Conservation (phyloP, 2,888 invertebrate genomes). For the Xestia xanthographa region DNA sequence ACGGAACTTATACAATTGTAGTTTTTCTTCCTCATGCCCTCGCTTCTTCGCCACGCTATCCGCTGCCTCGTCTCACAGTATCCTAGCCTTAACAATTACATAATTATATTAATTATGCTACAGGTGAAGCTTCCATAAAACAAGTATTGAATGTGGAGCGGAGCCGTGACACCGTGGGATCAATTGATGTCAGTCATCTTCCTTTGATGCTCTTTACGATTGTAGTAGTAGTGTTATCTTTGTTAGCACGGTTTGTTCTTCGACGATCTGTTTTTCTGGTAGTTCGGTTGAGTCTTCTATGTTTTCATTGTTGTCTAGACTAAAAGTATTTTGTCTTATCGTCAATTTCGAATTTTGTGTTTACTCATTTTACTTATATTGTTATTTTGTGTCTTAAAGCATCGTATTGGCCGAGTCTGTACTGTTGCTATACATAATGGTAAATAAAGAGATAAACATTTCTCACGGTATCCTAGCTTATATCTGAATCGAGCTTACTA, state of each 20-base stretch:
- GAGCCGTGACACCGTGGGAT: conserved; percentile 4
- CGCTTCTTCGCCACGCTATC: background rate
- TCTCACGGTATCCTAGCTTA: background rate
- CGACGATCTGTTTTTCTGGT: background rate
- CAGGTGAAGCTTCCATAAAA: conserved; percentile 32
- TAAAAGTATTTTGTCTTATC: background rate
- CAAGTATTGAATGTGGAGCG: conserved; percentile 50
- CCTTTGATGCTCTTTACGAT: background rate
- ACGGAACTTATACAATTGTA: background rate
- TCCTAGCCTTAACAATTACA: conserved; percentile 40
- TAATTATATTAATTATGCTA: conserved; percentile 34
- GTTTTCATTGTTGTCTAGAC: background rate
- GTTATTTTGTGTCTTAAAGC: too few species aligned
- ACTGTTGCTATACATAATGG: too few species aligned
- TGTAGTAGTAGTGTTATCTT: background rate
- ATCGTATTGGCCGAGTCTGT: too few species aligned
- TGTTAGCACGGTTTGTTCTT: background rate
- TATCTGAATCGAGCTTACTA: background rate
- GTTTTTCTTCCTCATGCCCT: background rate
- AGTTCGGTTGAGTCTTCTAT: background rate
- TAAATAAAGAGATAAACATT: too few species aligned
- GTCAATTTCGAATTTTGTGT: too few species aligned
- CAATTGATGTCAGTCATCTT: conserved; percentile 41
- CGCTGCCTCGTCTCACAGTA: conserved; percentile 43
- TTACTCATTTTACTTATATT: too few species aligned